These are phyloP conservation scores for Candoia aspera DNA, from an alignment of 2,113 vertebrate species.

Conservation along the genomic window DNA sequence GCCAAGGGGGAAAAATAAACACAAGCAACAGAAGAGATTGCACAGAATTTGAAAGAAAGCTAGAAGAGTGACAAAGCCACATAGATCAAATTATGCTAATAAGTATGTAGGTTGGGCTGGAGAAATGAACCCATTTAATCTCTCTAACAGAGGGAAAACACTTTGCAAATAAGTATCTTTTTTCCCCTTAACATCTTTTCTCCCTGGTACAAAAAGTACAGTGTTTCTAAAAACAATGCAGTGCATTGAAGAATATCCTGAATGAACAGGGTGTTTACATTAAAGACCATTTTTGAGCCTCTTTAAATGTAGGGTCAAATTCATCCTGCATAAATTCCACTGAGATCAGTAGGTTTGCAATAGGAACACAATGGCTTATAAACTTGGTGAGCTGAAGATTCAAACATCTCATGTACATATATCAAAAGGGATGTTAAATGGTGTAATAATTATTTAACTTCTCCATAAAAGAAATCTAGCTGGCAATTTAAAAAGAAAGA, in stretches of 20 bases:
- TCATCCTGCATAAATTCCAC: conserved; percentile 12
- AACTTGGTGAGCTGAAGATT: conserved; percentile 35
- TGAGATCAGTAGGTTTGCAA: background rate
- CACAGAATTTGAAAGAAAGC: background rate
- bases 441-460: conserved; percentile 37
- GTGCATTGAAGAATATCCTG: background rate
- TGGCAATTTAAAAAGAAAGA: conserved; percentile 41
- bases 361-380: conserved; percentile 20
- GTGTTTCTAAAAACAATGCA: background rate
- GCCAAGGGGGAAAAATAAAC: conserved; percentile 15
- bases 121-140: conserved; percentile 12
- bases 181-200: background rate
- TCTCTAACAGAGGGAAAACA: conserved; percentile 33
- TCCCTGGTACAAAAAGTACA: conserved; percentile 6
- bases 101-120: conserved; percentile 37
- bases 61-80: background rate
- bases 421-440: conserved; percentile 13
- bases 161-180: background rate
- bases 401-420: conserved; percentile 21
- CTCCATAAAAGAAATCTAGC: conserved; percentile 32
- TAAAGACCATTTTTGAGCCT: background rate
- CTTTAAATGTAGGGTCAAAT: conserved; percentile 45
- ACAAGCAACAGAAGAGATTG: conserved; percentile 31
- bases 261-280: conserved; percentile 19
- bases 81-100: conserved; percentile 27